Evolutionary conservation across 2,797 vertebrate species (phyloP).

Genomic region (Vultur gryphus): DNA sequence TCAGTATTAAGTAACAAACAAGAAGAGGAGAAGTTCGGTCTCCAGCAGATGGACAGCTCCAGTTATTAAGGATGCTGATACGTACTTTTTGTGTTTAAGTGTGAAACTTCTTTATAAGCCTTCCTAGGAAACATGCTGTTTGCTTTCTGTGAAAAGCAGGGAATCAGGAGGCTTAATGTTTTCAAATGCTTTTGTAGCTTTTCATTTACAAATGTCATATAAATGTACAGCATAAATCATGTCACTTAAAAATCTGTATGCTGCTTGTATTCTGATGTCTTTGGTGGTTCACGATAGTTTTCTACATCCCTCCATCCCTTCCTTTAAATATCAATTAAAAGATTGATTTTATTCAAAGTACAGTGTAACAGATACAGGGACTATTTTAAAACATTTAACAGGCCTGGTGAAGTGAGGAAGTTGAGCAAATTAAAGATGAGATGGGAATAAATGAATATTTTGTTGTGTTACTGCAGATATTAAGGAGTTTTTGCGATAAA

Average conservation of each 20-base stretch:
- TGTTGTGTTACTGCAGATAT: not conserved
- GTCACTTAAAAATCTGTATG: not conserved
- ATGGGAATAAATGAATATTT: not conserved
- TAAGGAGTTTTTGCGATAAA: not conserved
- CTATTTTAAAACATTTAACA: not conserved
- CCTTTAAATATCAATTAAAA: not conserved
- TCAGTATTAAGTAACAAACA: not conserved
- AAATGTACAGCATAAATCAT: not conserved
- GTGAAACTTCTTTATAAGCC: not conserved
- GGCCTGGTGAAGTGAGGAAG: not conserved
- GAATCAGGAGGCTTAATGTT: not conserved
- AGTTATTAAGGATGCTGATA: not conserved
- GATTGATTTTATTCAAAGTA: not conserved
- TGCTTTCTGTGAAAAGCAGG: not conserved
- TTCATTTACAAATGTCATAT: not conserved
- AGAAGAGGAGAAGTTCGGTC: not conserved
- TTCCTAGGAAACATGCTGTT: not conserved
- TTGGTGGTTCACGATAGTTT: not conserved
- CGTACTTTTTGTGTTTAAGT: not conserved
- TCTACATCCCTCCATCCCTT: not conserved
- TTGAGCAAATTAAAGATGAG: not conserved
- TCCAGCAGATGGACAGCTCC: not conserved
- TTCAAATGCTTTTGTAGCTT: not conserved
- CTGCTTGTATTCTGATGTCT: not conserved
- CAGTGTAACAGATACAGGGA: not conserved